Conservation (phyloP, 2,888 invertebrate genomes). For the Euzetes globulus region DNA sequence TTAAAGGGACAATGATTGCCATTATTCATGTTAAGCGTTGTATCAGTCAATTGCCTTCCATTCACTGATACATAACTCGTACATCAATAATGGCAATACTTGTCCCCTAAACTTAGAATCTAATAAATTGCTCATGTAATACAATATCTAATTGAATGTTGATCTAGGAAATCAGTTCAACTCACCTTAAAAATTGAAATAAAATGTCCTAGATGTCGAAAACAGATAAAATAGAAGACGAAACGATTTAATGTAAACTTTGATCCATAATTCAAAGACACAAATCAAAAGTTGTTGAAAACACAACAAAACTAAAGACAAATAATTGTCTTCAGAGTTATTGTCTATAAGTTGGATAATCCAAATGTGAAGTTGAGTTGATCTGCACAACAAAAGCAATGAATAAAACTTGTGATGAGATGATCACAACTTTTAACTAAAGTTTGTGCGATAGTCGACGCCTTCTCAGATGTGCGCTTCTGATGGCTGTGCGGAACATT, state of each 20-base stretch:
- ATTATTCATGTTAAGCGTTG: too few relatives aligned
- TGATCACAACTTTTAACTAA: constrained; percentile 21
- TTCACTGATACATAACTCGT: too few relatives aligned
- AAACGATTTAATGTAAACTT: not conserved
- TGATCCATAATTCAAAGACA: not conserved
- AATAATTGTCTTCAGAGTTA: not conserved
- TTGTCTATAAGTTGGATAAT: not conserved
- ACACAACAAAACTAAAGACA: not conserved
- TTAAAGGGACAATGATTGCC: too few relatives aligned
- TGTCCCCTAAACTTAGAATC: too few relatives aligned
- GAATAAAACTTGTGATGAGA: not conserved
- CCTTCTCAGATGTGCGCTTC: constrained; percentile 4
- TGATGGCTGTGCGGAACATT: not conserved
- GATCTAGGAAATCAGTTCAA: too few relatives aligned
- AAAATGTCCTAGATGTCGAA: too few relatives aligned
- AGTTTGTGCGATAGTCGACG: not conserved
- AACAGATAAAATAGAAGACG: too few relatives aligned
- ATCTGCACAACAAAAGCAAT: not conserved
- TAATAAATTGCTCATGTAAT: too few relatives aligned
- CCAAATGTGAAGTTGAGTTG: constrained; percentile 1
- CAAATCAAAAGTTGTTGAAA: not conserved
- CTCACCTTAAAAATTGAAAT: too few relatives aligned
- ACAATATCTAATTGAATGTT: too few relatives aligned
- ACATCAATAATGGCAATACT: too few relatives aligned
- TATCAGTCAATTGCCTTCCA: too few relatives aligned